Evolutionary conservation across 1,140 invertebrate species (phyloP), one percentile per base, ranked within the genome.

Genomic region (Cherax quadricarinatus): DNA sequence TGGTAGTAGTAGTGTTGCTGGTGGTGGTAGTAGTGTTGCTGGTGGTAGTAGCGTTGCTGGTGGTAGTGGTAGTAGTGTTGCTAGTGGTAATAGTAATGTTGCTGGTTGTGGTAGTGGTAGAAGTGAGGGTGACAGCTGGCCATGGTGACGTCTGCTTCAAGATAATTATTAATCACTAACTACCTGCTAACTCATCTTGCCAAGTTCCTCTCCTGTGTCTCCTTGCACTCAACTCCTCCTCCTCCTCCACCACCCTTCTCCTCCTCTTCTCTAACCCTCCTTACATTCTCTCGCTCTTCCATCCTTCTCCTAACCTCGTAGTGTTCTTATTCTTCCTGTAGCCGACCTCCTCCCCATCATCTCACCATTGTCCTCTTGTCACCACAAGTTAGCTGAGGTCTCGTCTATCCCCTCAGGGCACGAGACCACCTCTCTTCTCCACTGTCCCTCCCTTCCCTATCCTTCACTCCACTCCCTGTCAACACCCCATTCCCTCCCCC

Each of bases 251-350:
- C 48, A n/a, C 57, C 48, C 78, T 62, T 78, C 70, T 78, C 86
- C 73, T 66, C 78, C 86, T 87, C 86, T 87, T 66, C 51, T 70
- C 53, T 66, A 73, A 30, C 21, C 30, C 51, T 66, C 41, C 41
- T 78, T 70, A 49, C 86, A 73, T 66, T 78, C 86, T 78, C 66
- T 87, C 53, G 14, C 53, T 7, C 1, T 57, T 5, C 53, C 85
- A 70, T 9, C 73, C 85, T 73, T 62, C 41, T 48, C 41, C 62
- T 86, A 30, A 70, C 62, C 30, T n/a, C n/a, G n/a, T n/a, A n/a
- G n/a, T n/a, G n/a, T n/a, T n/a, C n/a, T 57, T 88, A 51, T 80
- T 53, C 30, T 57, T 88, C 18, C n/a, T 57, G 60, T 30, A 53
- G 21, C 62, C 51, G 2, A 3, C 18, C 16, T 80, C 70, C 79